These are phyloP conservation scores for Spodoptera exigua DNA, from an alignment of 2,888 invertebrate species.

Conservation along the genomic window DNA sequence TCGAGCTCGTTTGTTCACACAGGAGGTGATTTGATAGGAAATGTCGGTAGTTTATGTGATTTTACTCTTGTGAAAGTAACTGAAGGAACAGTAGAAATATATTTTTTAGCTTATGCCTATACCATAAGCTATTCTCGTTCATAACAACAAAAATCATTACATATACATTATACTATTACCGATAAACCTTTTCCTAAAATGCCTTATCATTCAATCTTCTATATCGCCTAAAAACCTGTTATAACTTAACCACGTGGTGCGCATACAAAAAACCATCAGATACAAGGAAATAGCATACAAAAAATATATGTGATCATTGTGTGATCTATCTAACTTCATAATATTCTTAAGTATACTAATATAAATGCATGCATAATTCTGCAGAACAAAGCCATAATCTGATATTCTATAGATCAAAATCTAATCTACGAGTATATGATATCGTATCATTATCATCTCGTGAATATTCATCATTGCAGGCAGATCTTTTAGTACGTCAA, in stretches of 20 bases:
- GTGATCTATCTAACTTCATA: no score
- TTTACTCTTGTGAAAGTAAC: not conserved
- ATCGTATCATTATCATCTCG: no score
- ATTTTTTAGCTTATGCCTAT: no score
- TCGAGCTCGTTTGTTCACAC: slow-evolving; percentile 51
- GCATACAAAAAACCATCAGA: not conserved
- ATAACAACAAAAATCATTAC: not conserved
- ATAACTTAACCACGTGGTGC: not conserved
- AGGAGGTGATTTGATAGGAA: slow-evolving; percentile 36
- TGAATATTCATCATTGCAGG: no score
- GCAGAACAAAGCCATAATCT: no score
- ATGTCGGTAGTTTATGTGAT: slow-evolving; percentile 17
- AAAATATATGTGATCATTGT: no score
- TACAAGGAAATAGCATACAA: not conserved
- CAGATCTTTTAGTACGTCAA: no score
- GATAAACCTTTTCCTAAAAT: not conserved
- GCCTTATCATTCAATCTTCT: slow-evolving; percentile 3
- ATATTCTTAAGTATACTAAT: no score
- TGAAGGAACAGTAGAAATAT: not conserved
- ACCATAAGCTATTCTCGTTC: not conserved
- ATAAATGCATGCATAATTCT: no score
- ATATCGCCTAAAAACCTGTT: slow-evolving; percentile 3
- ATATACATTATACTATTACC: not conserved
- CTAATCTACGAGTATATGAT: no score
- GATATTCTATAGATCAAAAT: no score